Evolutionary conservation across 2,797 vertebrate species (phyloP).

Genomic region (Pempheris klunzingeri): DNA sequence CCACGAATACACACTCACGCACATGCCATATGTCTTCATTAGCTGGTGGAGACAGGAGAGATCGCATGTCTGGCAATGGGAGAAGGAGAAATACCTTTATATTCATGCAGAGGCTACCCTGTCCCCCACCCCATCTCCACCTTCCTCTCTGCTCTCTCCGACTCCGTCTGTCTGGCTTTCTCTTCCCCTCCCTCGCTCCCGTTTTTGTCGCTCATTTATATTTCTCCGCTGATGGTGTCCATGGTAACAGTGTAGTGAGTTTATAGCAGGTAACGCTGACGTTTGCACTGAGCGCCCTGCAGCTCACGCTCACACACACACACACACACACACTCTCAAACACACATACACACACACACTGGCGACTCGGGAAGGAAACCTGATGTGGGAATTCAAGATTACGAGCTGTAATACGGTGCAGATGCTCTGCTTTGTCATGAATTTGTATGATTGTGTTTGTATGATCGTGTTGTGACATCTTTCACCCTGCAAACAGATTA

Average conservation of each 20-base stretch:
- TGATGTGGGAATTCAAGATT: not conserved
- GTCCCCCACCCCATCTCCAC: conserved; percentile 40
- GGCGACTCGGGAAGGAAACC: conserved; percentile 26
- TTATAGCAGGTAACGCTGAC: conserved; percentile 76
- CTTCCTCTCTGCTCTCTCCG: conserved; percentile 32
- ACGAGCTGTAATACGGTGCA: not conserved
- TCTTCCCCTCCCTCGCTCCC: conserved; percentile 29
- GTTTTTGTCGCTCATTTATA: conserved; percentile 74
- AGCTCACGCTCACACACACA: conserved; percentile 23
- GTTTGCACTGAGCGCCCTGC: conserved; percentile 54
- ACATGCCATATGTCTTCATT: conserved; percentile 78
- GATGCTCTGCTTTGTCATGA: conserved; percentile 1
- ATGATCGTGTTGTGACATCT: conserved; percentile 5
- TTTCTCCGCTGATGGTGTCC: conserved; percentile 75
- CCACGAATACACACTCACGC: conserved; percentile 35
- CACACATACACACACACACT: not conserved
- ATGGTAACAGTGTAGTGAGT: conserved; percentile 79
- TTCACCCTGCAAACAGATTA: conserved; percentile 1
- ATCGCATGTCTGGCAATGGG: conserved; percentile 66
- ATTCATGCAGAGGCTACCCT: conserved; percentile 56
- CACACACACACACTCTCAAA: conserved; percentile 12
- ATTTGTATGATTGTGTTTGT: conserved; percentile 1
- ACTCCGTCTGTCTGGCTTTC: conserved; percentile 42
- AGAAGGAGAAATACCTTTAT: conserved; percentile 72
- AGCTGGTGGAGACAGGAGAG: conserved; percentile 61